Conservation (phyloP, 2,797 vertebrate species). For the Cirrhinus mrigala region DNA sequence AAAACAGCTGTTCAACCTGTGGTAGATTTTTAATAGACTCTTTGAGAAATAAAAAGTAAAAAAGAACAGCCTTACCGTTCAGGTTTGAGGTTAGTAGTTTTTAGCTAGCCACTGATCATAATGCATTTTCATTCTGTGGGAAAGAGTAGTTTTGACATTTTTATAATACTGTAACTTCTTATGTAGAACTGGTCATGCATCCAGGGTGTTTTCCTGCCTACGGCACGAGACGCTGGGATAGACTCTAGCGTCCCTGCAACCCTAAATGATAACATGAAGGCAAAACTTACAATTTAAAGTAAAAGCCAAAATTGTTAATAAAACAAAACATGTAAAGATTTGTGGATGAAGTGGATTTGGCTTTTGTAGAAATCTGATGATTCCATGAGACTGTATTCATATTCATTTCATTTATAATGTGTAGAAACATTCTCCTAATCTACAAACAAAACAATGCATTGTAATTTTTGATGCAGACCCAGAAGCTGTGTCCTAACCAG, state of each 20-base stretch:
- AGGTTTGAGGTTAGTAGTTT: too few relatives aligned
- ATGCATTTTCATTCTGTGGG: background rate
- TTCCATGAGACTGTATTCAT: background rate
- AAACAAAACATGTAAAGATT: background rate
- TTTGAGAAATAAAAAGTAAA: too few relatives aligned
- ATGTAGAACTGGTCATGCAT: background rate
- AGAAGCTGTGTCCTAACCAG: background rate
- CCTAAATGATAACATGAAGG: background rate
- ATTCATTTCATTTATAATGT: background rate
- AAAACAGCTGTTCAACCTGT: too few relatives aligned
- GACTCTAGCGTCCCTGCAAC: background rate
- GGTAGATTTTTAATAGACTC: too few relatives aligned
- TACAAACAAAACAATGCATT: background rate
- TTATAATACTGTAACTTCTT: background rate
- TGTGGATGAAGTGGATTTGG: too few relatives aligned
- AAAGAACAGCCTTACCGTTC: too few relatives aligned
- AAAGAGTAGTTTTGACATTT: background rate
- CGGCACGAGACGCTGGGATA: too few relatives aligned
- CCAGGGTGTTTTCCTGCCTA: background rate
- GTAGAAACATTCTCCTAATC: background rate
- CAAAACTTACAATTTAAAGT: background rate
- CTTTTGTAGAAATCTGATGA: background rate
- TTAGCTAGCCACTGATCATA: background rate
- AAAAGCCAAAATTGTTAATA: background rate
- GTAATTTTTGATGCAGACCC: background rate